Evolutionary conservation across 2,113 vertebrate species (phyloP).

Genomic region (Ptilorrhoa leucosticta): DNA sequence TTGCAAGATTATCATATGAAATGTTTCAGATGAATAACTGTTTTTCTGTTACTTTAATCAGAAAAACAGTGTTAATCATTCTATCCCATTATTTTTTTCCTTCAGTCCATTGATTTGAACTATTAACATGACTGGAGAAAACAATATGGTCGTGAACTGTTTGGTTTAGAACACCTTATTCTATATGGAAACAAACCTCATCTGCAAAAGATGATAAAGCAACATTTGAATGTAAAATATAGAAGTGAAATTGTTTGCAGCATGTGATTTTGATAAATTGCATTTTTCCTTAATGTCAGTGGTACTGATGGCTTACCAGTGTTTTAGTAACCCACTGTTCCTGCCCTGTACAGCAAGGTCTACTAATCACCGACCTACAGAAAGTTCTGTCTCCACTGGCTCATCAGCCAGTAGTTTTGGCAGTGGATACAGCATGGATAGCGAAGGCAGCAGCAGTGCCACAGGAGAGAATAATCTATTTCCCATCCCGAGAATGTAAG

Average conservation of each 20-base stretch:
- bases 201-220: not conserved
- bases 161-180: not conserved
- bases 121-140: not conserved
- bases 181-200: not conserved
- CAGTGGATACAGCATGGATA: constrained; percentile 88
- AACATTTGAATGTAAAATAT: not conserved
- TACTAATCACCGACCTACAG: constrained; percentile 80
- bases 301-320: not conserved
- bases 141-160: not conserved
- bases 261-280: not conserved
- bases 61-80: not conserved
- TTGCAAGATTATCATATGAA: not conserved
- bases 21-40: not conserved
- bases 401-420: constrained; percentile 89
- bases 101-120: not conserved
- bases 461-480: constrained; percentile 89
- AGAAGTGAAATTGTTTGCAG: not conserved
- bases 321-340: constrained; percentile 49
- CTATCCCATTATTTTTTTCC: not conserved
- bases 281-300: not conserved
- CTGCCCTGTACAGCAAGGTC: constrained; percentile 82
- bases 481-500: constrained; percentile 94
- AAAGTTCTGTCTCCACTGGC: constrained; percentile 86
- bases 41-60: not conserved
- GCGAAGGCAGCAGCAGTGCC: constrained; percentile 83